Evolutionary conservation across 2,888 invertebrate genomes (phyloP), one percentile per base, ranked within the genome.

Genomic region (Rambutsinella grinnellia): DNA sequence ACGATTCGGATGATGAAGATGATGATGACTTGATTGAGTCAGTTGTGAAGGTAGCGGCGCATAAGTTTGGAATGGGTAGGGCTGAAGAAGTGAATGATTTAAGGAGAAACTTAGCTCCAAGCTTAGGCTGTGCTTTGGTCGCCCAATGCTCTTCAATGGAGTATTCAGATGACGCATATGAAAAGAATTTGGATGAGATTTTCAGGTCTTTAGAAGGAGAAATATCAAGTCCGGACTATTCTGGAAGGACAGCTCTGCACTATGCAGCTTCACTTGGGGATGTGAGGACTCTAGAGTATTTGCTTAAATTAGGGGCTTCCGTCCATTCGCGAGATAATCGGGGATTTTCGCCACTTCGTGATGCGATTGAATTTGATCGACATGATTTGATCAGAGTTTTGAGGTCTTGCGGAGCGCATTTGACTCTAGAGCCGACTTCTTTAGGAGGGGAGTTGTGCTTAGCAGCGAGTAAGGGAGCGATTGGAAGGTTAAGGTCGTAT

Each of bases 291-390:
- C 93, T 95, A 0, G 90, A 92, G 79, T 92, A 91, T 86, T 88
- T 96, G 28, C 88, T 97, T 26, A 89, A 90, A 65, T 90, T 92
- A 84, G 96, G 96, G 0, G 94, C 94, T 0, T 93, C 92, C 62
- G 93, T 96, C 2, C 95, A 96, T 85, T 88, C 90, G 47, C 91
- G 92, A 80, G 94, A 94, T 84, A 89, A 90, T 81, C 89, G 88
- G 83, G 94, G 90, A 79, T 92, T 90, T 83, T 92, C 92, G 21
- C 93, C 92, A 0, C 89, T 94, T 0, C 88, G 91, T 67, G 92
- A 92, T 77, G 94, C 94, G 0, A 89, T 94, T 0, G 88, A 90
- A 51, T 87, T 87, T 51, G 92, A 93, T 83, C 89, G 90, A 68
- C 88, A 89, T 17, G 88, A 89, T 53, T 90, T 92, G 10, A 93